These are phyloP conservation scores for Phalacrocorax brasilianus DNA, from an alignment of 2,113 vertebrate genomes.

Conservation along the genomic window DNA sequence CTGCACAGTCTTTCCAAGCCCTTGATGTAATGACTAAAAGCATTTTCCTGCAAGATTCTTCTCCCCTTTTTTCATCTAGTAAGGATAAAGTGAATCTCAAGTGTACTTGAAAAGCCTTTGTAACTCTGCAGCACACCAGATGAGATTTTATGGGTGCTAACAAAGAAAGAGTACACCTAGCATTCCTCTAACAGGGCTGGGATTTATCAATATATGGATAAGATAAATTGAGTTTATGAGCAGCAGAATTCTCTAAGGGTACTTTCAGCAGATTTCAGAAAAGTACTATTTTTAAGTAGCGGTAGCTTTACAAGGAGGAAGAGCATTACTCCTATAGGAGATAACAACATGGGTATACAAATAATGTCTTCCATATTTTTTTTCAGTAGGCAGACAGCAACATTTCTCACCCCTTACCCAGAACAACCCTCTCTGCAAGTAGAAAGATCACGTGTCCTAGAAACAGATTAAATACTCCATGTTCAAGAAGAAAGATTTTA, in stretches of 20 bases:
- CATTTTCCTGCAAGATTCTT: conserved; percentile 1
- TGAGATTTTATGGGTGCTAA: background rate
- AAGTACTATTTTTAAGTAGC: background rate
- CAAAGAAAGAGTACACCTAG: background rate
- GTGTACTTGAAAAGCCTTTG: background rate
- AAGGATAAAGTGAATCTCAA: conserved; percentile 1
- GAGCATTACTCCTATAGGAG: background rate
- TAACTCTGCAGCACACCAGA: background rate
- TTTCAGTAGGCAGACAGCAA: background rate
- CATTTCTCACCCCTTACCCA: background rate
- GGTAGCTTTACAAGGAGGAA: background rate
- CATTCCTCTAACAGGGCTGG: background rate
- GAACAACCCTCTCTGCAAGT: background rate
- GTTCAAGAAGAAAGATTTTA: background rate
- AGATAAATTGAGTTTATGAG: conserved; percentile 24
- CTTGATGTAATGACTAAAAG: background rate
- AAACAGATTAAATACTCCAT: background rate
- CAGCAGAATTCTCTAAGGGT: conserved; percentile 21
- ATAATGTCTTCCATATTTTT: background rate
- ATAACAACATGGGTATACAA: background rate
- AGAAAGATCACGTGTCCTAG: background rate
- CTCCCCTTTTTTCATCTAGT: background rate
- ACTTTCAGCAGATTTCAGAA: conserved; percentile 34
- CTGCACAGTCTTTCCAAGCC: background rate
- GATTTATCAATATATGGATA: background rate